Conservation (phyloP, 2,113 vertebrate genomes). For the Perccottus glenii region DNA sequence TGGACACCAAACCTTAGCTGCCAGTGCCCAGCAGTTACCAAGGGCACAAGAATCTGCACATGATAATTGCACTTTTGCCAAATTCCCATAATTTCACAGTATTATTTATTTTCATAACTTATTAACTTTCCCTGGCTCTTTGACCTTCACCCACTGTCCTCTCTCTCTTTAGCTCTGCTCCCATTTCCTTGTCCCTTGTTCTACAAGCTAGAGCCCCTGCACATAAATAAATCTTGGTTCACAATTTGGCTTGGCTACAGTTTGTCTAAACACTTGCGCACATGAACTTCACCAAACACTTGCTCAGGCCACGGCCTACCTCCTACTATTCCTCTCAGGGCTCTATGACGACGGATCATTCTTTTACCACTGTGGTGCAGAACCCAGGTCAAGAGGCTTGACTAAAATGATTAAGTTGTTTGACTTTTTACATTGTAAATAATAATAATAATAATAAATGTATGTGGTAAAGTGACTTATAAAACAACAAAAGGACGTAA, state of each 20-base stretch:
- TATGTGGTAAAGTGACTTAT: too few relatives aligned
- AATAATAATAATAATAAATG: too few relatives aligned
- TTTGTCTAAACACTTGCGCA: slow-evolving; percentile 69
- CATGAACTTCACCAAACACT: slow-evolving; percentile 71
- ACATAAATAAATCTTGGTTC: slow-evolving; percentile 76
- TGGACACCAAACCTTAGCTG: slow-evolving; percentile 47
- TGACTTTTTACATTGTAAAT: neutral
- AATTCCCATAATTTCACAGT: slow-evolving; percentile 69
- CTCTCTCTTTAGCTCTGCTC: slow-evolving; percentile 33
- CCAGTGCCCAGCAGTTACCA: slow-evolving; percentile 62
- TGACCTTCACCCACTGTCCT: slow-evolving; percentile 61
- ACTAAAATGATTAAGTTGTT: neutral
- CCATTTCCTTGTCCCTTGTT: slow-evolving; percentile 66
- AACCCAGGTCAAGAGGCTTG: neutral
- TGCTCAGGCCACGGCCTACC: slow-evolving; percentile 54
- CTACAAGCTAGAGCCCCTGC: slow-evolving; percentile 66
- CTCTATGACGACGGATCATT: neutral
- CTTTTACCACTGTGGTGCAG: neutral
- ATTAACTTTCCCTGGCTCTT: slow-evolving; percentile 74
- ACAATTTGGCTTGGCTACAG: slow-evolving; percentile 67
- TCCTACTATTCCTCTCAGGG: slow-evolving; percentile 44
- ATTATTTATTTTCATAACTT: slow-evolving; percentile 77
- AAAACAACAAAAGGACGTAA: neutral
- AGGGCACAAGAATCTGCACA: slow-evolving; percentile 25
- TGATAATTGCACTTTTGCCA: slow-evolving; percentile 60